Conservation (phyloP, 2,888 invertebrate species). For the Corythucha ciliata region DNA sequence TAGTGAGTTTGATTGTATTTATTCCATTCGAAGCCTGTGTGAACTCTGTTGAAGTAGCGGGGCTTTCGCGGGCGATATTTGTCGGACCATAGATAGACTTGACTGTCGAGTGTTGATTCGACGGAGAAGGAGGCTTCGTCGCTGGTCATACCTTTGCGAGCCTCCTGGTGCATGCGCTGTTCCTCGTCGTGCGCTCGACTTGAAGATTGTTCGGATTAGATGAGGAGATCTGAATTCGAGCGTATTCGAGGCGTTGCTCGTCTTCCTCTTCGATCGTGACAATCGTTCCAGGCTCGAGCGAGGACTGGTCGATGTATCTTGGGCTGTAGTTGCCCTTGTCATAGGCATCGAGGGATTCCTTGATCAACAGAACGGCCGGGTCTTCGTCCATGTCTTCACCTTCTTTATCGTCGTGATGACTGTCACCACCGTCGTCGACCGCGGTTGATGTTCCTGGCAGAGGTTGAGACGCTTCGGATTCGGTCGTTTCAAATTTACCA, state of each 20-base stretch:
- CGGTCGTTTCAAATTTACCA: slow-evolving; percentile 39
- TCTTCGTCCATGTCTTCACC: slow-evolving; percentile 41
- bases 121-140: slow-evolving; percentile 90
- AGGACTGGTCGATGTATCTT: slow-evolving; percentile 50
- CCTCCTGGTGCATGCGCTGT: slow-evolving; percentile 63
- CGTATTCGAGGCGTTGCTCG: slow-evolving; percentile 49
- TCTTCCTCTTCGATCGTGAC: slow-evolving; percentile 70
- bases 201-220: background rate
- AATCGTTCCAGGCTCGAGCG: slow-evolving; percentile 66
- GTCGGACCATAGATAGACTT: slow-evolving; percentile 91
- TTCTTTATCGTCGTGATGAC: slow-evolving; percentile 40
- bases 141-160: slow-evolving; percentile 69
- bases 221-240: slow-evolving; percentile 8
- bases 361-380: slow-evolving; percentile 46
- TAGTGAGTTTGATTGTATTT: slow-evolving; percentile 99
- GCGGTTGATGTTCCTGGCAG: slow-evolving; percentile 34
- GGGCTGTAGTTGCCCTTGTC: slow-evolving; percentile 79
- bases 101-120: slow-evolving; percentile 73
- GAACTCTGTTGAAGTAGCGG: slow-evolving; percentile 91
- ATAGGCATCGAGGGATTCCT: slow-evolving; percentile 59
- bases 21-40: slow-evolving; percentile 99
- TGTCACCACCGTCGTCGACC: slow-evolving; percentile 38
- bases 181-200: too few relatives aligned
- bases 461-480: slow-evolving; percentile 39
- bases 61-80: slow-evolving; percentile 97